A percentile compares a stretch with the other conserved stretches of the same genome.
Conservation (phyloP, 2,113 vertebrate genomes). For the Elephas maximus region DNA sequence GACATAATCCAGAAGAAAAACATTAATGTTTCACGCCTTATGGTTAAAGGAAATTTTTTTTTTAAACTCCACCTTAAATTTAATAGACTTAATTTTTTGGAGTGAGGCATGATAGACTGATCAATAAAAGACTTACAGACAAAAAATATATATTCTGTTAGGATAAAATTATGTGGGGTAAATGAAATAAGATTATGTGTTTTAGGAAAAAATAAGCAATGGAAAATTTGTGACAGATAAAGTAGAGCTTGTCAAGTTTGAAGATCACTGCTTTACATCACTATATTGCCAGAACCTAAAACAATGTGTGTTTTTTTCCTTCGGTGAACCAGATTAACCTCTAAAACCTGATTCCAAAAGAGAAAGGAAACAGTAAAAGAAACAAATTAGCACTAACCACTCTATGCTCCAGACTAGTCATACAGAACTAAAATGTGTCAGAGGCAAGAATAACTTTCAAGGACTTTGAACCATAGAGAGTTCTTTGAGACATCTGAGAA, state of each 20-base stretch:
- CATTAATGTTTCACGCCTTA: background rate
- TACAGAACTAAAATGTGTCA: background rate
- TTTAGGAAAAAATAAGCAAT: background rate
- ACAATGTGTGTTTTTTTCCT: background rate
- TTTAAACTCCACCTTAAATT: background rate
- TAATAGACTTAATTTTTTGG: background rate
- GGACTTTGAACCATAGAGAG: background rate
- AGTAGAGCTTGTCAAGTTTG: background rate
- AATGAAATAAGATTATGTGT: background rate
- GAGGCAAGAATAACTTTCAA: background rate
- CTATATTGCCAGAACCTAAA: background rate
- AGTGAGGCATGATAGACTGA: background rate
- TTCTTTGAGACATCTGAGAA: background rate
- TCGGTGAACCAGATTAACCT: background rate
- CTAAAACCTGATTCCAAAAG: background rate
- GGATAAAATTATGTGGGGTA: background rate
- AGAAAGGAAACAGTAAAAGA: background rate
- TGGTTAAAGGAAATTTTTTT: background rate
- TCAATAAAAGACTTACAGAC: background rate
- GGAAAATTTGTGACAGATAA: background rate
- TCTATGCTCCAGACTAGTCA: background rate
- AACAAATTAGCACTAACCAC: background rate
- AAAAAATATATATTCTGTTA: background rate
- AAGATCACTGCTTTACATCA: background rate
- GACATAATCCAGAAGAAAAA: background rate